Evolutionary conservation across 2,797 vertebrate species (phyloP), one percentile per base, ranked within the genome.

Genomic region (Cirrhinus molitorella): DNA sequence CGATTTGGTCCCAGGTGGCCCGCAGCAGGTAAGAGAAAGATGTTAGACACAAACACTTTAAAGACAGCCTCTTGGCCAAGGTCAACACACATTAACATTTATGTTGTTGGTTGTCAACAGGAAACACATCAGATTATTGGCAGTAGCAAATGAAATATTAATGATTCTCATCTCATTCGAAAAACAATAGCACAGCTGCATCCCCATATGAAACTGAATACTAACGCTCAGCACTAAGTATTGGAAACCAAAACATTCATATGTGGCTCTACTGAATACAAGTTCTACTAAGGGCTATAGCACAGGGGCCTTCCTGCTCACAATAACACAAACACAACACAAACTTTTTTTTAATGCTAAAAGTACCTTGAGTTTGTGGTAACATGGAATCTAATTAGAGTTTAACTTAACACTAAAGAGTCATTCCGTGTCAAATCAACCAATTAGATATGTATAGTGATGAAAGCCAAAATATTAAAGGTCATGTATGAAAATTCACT

Each of bases 121-220:
- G 79, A 74, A 85, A 73, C 81, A 82, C 59, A 88, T 87, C 84
- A 81, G 47, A 63, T 80, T 85, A 90, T 87, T 85, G 88, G 43
- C 88, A 89, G 90, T 72, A 77, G 21, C 37, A 14, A 67, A 80
- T 91, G 28, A 47, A 92, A 88, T 90, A 92, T 94, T 93, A 80
- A 92, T 87, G 81, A 17, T 31, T 78, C 59, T 65, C 87, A 53
- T 83, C 84, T 79, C 57, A 51, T 40, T n/a, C 49, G 61, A 51
- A 55, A 90, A 90, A 89, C 82, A 90, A 87, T 70, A 86, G 84
- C 85, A 88, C 53, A 85, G 72, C 67, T 79, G 59, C 57, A 84
- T 83, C 28, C 81, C 75, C 85, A 81, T 68, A 88, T 55, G 16
- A 79, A 89, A 82, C 77, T 77, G 65, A 88, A 88, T 81, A 83